Evolutionary conservation across 2,888 invertebrate species (phyloP).

Genomic region (Hemistola chrysoprasaria): DNA sequence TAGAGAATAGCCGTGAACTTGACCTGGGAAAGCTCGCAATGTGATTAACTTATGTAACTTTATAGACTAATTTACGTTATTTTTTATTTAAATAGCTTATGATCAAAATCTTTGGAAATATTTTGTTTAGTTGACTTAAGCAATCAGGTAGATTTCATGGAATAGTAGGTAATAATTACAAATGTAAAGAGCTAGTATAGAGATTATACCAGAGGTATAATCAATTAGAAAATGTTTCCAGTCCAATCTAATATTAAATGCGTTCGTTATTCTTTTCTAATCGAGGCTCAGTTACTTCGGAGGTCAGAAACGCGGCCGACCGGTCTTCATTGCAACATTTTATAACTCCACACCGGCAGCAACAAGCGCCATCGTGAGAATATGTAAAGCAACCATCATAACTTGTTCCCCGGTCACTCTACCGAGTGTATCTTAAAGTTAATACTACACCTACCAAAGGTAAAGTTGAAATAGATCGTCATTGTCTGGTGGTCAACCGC

Average conservation of each 20-base stretch:
- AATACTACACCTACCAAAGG: constrained; percentile 26
- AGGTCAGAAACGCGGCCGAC: constrained; percentile 58
- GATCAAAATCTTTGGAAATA: too few relatives aligned
- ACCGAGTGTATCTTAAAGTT: constrained; percentile 25
- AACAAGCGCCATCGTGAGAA: constrained; percentile 78
- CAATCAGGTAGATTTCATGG: too few relatives aligned
- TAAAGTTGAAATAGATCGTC: constrained; percentile 28
- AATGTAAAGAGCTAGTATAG: too few relatives aligned
- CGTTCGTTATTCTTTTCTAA: constrained; percentile 54
- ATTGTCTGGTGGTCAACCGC: constrained; percentile 33
- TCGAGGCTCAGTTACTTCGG: constrained; percentile 41
- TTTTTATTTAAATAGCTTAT: too few relatives aligned
- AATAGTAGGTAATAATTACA: too few relatives aligned
- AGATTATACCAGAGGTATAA: constrained; percentile 31
- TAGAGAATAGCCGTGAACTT: too few relatives aligned
- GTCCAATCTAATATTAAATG: constrained; percentile 45
- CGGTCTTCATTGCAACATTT: constrained; percentile 69
- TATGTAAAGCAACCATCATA: constrained; percentile 46
- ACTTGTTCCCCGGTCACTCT: constrained; percentile 37
- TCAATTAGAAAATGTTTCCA: constrained; percentile 34
- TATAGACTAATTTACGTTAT: too few relatives aligned
- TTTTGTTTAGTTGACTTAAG: too few relatives aligned
- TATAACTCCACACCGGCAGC: constrained; percentile 59
- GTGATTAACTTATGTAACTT: too few relatives aligned
- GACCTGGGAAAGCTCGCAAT: too few relatives aligned